phyloP scores from a whole-genome alignment of 2,888 invertebrate genomes.

The Drosophila meridionalis region DNA sequence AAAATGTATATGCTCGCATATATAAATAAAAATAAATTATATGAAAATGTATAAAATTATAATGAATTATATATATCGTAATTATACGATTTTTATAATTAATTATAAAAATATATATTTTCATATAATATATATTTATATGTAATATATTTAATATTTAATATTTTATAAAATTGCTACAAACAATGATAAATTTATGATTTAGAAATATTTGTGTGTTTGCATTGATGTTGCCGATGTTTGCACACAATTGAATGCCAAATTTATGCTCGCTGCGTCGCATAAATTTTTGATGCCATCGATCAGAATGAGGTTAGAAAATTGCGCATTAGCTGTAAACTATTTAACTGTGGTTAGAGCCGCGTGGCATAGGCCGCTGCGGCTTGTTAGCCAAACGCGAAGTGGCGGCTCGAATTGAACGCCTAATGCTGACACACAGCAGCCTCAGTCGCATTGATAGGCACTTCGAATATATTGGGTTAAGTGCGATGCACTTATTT shows the following conservation, averaged over 20 bases:
- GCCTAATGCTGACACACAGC: conserved; percentile 50
- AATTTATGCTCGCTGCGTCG: not conserved
- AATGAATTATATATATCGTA: no score
- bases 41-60: no score
- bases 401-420: not conserved
- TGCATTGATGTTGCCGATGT: not conserved
- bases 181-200: no score
- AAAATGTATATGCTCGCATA: no score
- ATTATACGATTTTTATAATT: no score
- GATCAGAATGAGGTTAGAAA: conserved; percentile 28
- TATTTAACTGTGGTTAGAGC: conserved; percentile 41
- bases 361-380: conserved; percentile 4
- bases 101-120: no score
- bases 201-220: no score
- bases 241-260: not conserved
- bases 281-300: conserved; percentile 6
- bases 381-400: not conserved
- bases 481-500: conserved; percentile 60
- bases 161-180: no score
- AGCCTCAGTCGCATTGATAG: conserved; percentile 44
- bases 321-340: conserved; percentile 45
- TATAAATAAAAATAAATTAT: no score
- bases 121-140: no score
- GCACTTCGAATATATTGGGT: conserved; percentile 62
- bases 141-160: no score